phyloP scores from a whole-genome alignment of 1,140 invertebrate species.

The Yoshiicerus persimilis region DNA sequence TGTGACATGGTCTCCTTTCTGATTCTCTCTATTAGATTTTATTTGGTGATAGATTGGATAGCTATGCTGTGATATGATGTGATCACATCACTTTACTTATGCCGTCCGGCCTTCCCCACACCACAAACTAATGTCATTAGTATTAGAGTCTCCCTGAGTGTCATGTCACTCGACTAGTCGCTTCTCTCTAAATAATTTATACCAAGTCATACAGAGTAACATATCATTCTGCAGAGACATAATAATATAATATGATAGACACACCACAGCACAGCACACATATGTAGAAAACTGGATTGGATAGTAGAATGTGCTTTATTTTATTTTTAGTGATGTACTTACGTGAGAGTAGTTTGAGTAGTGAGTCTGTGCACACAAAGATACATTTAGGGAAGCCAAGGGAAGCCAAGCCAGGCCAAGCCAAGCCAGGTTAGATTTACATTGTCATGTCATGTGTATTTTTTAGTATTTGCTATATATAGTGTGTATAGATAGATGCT shows the following conservation, averaged over 20 bases:
- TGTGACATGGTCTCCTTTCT: background rate
- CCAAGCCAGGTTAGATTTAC: background rate
- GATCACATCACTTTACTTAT: background rate
- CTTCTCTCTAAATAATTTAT: too few relatives aligned
- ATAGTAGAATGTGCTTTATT: too few relatives aligned
- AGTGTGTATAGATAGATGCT: background rate
- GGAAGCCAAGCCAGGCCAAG: background rate
- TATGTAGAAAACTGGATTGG: background rate
- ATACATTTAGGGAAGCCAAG: too few relatives aligned
- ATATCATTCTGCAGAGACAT: too few relatives aligned
- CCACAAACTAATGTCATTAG: conserved; percentile 15
- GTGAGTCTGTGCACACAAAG: too few relatives aligned
- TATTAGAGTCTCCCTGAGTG: background rate
- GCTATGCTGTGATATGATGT: background rate
- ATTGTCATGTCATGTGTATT: background rate
- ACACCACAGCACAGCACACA: background rate
- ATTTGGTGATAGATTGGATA: background rate
- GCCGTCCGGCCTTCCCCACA: background rate
- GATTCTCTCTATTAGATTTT: conserved; percentile 9
- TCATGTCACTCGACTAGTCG: background rate
- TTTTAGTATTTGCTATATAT: background rate
- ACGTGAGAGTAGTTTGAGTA: background rate
- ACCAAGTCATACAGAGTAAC: too few relatives aligned
- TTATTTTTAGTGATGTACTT: background rate
- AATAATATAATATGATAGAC: too few relatives aligned